Base-by-base conservation (phyloP, 2,113 vertebrate species). In the Seriola dumerili region DNA sequence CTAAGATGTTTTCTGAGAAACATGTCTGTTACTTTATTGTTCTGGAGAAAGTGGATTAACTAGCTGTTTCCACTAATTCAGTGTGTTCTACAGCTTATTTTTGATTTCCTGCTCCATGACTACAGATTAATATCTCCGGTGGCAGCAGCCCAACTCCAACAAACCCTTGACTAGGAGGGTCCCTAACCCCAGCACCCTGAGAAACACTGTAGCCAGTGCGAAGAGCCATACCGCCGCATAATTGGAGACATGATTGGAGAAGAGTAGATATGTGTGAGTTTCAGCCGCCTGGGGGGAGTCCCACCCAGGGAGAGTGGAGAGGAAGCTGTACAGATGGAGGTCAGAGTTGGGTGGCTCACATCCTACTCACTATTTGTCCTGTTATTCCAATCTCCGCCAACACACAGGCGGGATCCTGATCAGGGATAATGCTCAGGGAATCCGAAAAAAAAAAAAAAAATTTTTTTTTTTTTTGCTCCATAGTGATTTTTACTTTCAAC, bases 81-180 rank as follows among this genome's bases (percentile, higher is more conserved):
- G 76, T 69, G 85, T 85, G 85, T 89, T 89, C 83, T 42, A 62
- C 69, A 64, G 86, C 80, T 91, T 89, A 90, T 92, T 93, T 93
- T 93, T 93, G 83, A 95, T 95, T 95, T 94, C 92, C 94, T 88
- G 90, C 86, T 88, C 80, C 83, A 46, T 81, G 85, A 78, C 82
- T 73, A 29, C 69, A 93, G 93, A 91, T 94, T 89, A 71, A 72
- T 92, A 94, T 94, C 88, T 83, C 11, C 6, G 8, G 78, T 94
- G 93, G 94, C 93, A 82, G 17, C 62, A 21, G 63, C 81, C 94
- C 94, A 95, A 94, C 25, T 63, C 82, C 91, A 95, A 94, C 93
- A 95, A 95, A 90, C 88, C 75, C 66, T 34, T 29, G 14, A 83
- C 77, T 80, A 71, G 23, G 87, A 76, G 85, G 75, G 83, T 91